Evolutionary conservation across 2,888 invertebrate species (phyloP).

Genomic region (Agrochola macilenta): DNA sequence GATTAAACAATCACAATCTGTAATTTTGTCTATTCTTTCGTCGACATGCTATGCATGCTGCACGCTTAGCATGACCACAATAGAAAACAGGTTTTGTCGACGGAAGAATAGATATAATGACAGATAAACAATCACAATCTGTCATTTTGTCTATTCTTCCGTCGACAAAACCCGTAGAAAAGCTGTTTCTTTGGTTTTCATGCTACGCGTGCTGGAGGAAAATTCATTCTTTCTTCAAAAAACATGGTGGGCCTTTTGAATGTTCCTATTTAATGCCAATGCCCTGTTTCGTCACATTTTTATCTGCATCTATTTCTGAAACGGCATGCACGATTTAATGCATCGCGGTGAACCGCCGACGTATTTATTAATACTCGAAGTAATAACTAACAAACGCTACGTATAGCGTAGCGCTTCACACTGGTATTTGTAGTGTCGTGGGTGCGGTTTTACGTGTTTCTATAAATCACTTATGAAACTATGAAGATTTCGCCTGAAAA

Average conservation of each 20-base stretch:
- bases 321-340: conserved; percentile 44
- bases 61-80: too few species aligned
- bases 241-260: not conserved
- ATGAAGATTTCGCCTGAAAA: not conserved
- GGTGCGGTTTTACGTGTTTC: conserved; percentile 11
- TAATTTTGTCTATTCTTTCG: too few species aligned
- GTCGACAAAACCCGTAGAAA: too few species aligned
- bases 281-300: conserved; percentile 32
- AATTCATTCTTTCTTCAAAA: not conserved
- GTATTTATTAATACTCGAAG: conserved; percentile 40
- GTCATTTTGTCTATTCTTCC: too few species aligned
- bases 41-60: too few species aligned
- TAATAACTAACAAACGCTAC: conserved; percentile 35
- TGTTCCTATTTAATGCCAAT: not conserved
- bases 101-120: too few species aligned
- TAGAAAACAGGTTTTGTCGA: too few species aligned
- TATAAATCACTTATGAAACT: conserved; percentile 15
- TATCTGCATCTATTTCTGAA: conserved; percentile 49
- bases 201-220: too few species aligned
- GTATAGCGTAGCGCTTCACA: not conserved
- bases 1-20: too few species aligned
- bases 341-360: conserved; percentile 39
- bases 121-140: too few species aligned
- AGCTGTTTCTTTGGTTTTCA: not conserved
- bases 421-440: conserved; percentile 24